Evolutionary conservation across 2,888 invertebrate genomes (phyloP).

Genomic region (Opisthograptis luteolata): DNA sequence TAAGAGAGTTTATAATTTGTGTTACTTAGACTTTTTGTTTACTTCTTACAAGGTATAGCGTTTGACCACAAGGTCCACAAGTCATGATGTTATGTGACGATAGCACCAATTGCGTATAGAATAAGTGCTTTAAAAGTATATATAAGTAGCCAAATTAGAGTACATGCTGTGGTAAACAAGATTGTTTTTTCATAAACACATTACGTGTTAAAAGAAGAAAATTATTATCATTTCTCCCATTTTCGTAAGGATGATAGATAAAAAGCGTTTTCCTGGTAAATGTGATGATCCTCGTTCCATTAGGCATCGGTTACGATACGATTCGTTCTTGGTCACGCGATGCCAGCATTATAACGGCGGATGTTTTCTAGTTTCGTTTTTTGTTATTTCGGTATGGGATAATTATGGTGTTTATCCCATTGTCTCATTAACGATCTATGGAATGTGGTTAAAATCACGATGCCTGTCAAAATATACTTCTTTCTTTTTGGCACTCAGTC

Average conservation of each 20-base stretch:
- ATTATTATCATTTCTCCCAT: constrained; percentile 63
- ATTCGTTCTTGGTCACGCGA: constrained; percentile 78
- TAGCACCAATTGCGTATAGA: no score
- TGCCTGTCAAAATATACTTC: no score
- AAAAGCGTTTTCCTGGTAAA: constrained; percentile 71
- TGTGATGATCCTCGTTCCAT: constrained; percentile 78
- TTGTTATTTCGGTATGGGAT: constrained; percentile 12
- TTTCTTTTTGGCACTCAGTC: no score
- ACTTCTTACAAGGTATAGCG: no score
- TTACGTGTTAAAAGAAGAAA: constrained; percentile 48
- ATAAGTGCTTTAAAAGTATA: no score
- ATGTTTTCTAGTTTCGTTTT: constrained; percentile 37
- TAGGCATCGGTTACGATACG: constrained; percentile 78
- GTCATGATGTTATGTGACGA: no score
- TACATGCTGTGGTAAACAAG: no score
- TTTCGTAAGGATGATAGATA: constrained; percentile 70
- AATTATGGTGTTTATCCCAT: constrained; percentile 7
- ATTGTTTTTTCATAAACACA: constrained; percentile 59
- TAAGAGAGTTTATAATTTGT: no score
- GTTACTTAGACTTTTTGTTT: no score
- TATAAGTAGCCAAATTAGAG: no score
- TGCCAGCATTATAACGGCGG: constrained; percentile 71
- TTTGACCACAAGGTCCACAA: no score
- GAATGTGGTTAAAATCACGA: no score
- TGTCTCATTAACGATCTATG: constrained; percentile 2